Conservation (phyloP, 2,797 vertebrate genomes). For the Anabas testudineus region DNA sequence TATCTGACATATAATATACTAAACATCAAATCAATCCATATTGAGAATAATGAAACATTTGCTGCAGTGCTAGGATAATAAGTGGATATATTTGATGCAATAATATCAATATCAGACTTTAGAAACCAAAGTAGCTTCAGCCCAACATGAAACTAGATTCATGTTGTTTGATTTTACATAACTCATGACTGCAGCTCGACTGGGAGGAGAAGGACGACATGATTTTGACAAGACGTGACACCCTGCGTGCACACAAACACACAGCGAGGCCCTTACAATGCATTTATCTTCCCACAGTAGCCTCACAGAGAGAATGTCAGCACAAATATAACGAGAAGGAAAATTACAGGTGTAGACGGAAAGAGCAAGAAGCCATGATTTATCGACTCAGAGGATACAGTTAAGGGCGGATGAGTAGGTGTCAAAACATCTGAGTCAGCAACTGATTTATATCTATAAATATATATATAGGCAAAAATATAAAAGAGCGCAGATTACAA, state of each 20-base stretch:
- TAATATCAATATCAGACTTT: conserved; percentile 1
- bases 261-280: conserved; percentile 5
- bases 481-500: too few relatives aligned
- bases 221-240: conserved; percentile 43
- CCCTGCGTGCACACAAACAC: not conserved
- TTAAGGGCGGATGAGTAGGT: conserved; percentile 6
- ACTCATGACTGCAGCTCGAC: conserved; percentile 1
- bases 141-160: not conserved
- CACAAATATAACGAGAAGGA: conserved; percentile 5
- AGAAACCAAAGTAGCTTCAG: not conserved
- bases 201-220: conserved; percentile 15
- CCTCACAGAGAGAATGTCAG: conserved; percentile 1
- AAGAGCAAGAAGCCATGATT: conserved; percentile 38
- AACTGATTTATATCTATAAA: conserved; percentile 33
- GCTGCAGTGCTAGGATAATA: too few relatives aligned
- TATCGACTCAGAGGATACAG: conserved; percentile 16
- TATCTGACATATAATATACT: too few relatives aligned
- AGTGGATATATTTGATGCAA: not conserved
- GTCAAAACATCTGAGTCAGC: not conserved
- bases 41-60: too few relatives aligned
- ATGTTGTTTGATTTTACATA: not conserved
- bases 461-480: conserved; percentile 36
- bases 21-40: too few relatives aligned
- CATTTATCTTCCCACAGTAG: conserved; percentile 18
- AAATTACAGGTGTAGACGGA: conserved; percentile 37